Evolutionary conservation across 2,797 vertebrate genomes (phyloP).

Genomic region (Sebastes minor): DNA sequence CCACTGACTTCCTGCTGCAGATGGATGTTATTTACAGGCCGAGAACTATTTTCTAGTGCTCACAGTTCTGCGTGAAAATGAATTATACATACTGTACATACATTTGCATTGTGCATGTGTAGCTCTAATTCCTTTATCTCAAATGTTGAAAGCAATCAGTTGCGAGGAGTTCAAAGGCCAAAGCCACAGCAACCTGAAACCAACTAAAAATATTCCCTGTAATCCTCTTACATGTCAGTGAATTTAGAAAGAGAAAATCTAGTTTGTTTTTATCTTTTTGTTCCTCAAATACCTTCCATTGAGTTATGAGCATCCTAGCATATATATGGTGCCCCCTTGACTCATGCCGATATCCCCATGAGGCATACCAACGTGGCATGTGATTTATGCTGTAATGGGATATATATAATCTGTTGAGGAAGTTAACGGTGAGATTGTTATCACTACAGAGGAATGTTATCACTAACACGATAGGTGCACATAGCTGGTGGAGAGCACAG

Average conservation of each 20-base stretch:
- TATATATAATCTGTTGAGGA: background rate
- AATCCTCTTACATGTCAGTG: constrained; percentile 14
- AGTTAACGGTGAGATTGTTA: background rate
- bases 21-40: background rate
- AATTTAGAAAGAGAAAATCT: background rate
- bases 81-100: background rate
- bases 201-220: background rate
- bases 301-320: background rate
- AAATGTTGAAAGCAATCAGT: background rate
- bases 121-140: background rate
- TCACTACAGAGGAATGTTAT: background rate
- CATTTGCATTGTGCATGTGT: background rate
- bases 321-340: rapidly evolving
- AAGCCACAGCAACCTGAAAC: background rate
- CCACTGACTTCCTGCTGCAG: constrained; percentile 13
- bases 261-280: background rate
- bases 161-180: background rate
- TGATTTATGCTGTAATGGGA: background rate
- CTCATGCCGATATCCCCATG: background rate
- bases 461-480: background rate
- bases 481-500: background rate
- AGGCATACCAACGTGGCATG: background rate
- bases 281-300: background rate
- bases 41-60: background rate
- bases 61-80: background rate